Evolutionary conservation across 2,797 vertebrate species (phyloP).

Genomic region (Megaceryle alcyon): DNA sequence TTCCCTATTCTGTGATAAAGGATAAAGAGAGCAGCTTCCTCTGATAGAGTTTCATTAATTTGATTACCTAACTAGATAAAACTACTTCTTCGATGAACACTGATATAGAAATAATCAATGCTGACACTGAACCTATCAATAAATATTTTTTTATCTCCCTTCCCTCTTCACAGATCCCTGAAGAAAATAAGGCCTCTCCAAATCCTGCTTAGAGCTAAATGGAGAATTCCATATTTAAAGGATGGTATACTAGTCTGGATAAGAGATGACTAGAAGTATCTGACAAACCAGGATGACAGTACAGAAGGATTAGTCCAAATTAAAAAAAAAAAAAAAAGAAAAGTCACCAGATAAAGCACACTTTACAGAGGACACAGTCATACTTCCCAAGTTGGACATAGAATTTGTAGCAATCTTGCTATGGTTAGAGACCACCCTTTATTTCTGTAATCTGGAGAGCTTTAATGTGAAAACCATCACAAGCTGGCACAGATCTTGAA

Average conservation of each 20-base stretch:
- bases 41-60: not conserved
- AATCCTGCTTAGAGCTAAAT: not conserved
- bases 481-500: not conserved
- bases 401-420: not conserved
- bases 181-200: not conserved
- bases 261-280: not conserved
- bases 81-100: not conserved
- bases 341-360: not conserved
- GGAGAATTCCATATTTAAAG: not conserved
- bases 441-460: not conserved
- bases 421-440: not conserved
- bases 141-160: not conserved
- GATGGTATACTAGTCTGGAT: not conserved
- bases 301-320: not conserved
- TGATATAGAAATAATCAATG: not conserved
- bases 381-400: not conserved
- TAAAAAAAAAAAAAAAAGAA: not conserved
- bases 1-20: not conserved
- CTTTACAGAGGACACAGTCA: not conserved
- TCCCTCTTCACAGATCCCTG: not conserved
- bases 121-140: not conserved
- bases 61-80: not conserved
- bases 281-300: not conserved
- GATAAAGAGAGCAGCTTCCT: not conserved
- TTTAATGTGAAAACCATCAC: constrained; percentile 3